Evolutionary conservation across 2,797 vertebrate genomes (phyloP).

Genomic region (Aplochiton taeniatus): DNA sequence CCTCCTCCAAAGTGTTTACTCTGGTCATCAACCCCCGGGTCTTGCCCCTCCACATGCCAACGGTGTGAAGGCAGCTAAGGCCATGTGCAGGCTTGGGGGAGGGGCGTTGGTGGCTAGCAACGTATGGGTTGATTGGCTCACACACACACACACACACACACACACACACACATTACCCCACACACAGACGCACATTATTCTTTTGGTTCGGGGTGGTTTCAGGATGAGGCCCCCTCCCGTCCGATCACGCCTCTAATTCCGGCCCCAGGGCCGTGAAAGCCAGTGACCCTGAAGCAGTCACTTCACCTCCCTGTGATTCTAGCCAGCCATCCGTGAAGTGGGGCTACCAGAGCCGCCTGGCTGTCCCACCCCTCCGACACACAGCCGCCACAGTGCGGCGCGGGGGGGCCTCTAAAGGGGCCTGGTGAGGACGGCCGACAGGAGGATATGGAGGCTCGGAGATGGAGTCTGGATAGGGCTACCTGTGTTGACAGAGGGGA

Average conservation of each 20-base stretch:
- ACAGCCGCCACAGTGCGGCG: conserved; percentile 25
- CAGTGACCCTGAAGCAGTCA: conserved; percentile 76
- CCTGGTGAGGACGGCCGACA: background rate
- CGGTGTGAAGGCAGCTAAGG: too few relatives aligned
- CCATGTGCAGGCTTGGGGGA: too few relatives aligned
- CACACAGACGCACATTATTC: background rate
- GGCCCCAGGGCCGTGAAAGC: conserved; percentile 61
- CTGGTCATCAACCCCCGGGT: too few relatives aligned
- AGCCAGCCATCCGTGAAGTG: conserved; percentile 75
- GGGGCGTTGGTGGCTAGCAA: too few relatives aligned
- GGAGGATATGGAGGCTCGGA: conserved; percentile 10
- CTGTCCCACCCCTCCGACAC: conserved; percentile 33
- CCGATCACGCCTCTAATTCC: conserved; percentile 69
- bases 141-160: conserved; percentile 20
- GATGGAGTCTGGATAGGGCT: background rate
- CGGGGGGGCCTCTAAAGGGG: background rate
- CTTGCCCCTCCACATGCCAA: too few relatives aligned
- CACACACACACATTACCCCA: conserved; percentile 28
- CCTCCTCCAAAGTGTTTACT: too few relatives aligned
- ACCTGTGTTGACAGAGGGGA: conserved; percentile 10
- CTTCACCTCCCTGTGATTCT: conserved; percentile 73
- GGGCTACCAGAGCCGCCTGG: conserved; percentile 47
- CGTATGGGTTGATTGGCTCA: background rate
- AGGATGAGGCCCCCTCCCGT: conserved; percentile 64
- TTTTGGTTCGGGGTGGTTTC: conserved; percentile 56